Base-by-base conservation (phyloP, 1,140 invertebrate genomes). In the Eciton burchellii region DNA sequence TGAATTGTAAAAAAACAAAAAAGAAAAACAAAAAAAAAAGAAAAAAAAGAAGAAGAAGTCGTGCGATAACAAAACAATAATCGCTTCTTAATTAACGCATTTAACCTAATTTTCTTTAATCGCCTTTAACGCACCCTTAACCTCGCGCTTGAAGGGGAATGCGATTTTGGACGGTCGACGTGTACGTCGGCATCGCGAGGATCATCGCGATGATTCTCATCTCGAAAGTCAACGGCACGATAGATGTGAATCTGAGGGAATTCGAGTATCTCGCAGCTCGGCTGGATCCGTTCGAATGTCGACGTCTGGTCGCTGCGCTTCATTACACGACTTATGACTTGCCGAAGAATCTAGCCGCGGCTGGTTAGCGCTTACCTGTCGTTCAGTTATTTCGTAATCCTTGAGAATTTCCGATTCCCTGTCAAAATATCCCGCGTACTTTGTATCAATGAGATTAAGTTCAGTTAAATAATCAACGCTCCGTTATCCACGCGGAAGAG, bases 221-320 rank as follows among this genome's bases (percentile, higher is more conserved):
- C 0, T 16, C 3, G 2, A 14, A n/a, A 56, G 68, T 90, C 47
- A 47, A 56, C 12, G 84, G 84, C 5, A 95, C 95, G 14, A 94
- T 95, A 70, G 95, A 96, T 85, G 90, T 96, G 83, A 95, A 95
- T 92, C 73, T 94, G 16, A 88, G 91, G 4, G 94, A 96, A 85
- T 91, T 95, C 45, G 88, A 94, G 77, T 95, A 95, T 88, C 89
- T 96, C 60, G 94, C 95, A 41, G 91, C 93, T 68, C 94, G 94
- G 88, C 89, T 96, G 43, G 93, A 94, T 66, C 84, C 86, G 24
- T 90, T 92, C 77, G 95, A 96, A 88, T 96, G 95, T 84, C 91
- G 94, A 71, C 90, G 90, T 84, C 91, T 96, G 2, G 91, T 95
- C 24, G 95, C 94, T 47, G 94, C 95, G 3, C 92, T 96, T 26